A percentile compares a stretch with the other conserved stretches of the same genome.
Evolutionary conservation across 2,888 invertebrate species (phyloP).

Genomic region (Saturnia japonica): DNA sequence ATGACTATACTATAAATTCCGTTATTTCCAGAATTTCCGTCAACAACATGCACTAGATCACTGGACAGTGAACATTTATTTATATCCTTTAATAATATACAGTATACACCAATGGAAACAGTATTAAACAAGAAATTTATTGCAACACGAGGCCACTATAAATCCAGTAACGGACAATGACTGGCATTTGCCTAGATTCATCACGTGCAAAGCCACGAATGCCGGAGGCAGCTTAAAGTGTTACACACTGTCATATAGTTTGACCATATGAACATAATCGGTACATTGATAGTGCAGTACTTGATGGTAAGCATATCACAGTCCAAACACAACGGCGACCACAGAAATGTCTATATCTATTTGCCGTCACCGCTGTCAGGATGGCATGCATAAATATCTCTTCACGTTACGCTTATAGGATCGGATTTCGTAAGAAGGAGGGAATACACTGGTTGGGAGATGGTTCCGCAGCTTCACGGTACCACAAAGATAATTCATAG

Average conservation of each 20-base stretch:
- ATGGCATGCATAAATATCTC: too few species aligned
- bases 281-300: too few species aligned
- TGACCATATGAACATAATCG: neutral
- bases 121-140: slow-evolving; percentile 18
- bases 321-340: too few species aligned
- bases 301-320: too few species aligned
- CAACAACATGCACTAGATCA: neutral
- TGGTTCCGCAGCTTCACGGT: too few species aligned
- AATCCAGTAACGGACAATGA: slow-evolving; percentile 51
- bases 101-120: slow-evolving; percentile 18
- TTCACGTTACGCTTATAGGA: too few species aligned
- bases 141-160: slow-evolving; percentile 31
- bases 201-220: slow-evolving; percentile 53
- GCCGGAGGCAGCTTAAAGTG: slow-evolving; percentile 45
- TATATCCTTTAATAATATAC: slow-evolving; percentile 5
- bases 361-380: too few species aligned
- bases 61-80: neutral
- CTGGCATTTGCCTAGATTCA: slow-evolving; percentile 62
- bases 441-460: too few species aligned
- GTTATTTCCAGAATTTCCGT: neutral
- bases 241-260: slow-evolving; percentile 31
- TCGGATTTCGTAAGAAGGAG: too few species aligned
- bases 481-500: too few species aligned
- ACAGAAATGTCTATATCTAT: too few species aligned
- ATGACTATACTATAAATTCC: neutral